Conservation (phyloP, 2,113 vertebrate genomes). For the Chelonoidis abingdonii region DNA sequence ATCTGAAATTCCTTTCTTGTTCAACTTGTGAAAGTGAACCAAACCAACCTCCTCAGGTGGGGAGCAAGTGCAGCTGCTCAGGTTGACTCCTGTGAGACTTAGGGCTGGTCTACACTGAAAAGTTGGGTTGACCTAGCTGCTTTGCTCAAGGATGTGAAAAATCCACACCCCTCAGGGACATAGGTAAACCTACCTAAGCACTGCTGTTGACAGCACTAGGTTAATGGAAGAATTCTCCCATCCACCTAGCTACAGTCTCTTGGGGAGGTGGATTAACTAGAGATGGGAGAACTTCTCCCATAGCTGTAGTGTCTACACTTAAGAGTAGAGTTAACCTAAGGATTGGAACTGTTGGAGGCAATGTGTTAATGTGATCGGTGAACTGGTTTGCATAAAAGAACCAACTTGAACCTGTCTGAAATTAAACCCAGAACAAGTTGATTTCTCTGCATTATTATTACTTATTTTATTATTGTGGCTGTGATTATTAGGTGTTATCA, state of each 20-base stretch:
- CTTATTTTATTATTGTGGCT: not conserved
- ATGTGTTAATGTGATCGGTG: not conserved
- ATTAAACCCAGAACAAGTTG: not conserved
- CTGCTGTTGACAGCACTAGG: too few relatives aligned
- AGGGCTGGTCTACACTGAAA: too few relatives aligned
- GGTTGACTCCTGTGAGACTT: not conserved
- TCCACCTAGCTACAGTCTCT: too few relatives aligned
- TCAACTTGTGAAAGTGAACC: not conserved
- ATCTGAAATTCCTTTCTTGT: slow-evolving; percentile 5
- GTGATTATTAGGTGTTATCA: not conserved
- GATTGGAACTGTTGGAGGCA: not conserved
- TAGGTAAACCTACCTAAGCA: too few relatives aligned
- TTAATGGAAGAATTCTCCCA: too few relatives aligned
- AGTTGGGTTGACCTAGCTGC: too few relatives aligned
- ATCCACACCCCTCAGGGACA: too few relatives aligned
- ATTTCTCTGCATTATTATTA: not conserved
- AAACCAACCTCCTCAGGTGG: not conserved
- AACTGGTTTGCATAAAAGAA: not conserved
- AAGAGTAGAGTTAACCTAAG: not conserved
- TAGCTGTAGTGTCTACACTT: too few relatives aligned
- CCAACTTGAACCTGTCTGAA: not conserved
- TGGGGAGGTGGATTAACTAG: too few relatives aligned
- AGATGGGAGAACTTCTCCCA: too few relatives aligned
- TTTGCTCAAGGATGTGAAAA: too few relatives aligned
- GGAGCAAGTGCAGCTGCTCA: not conserved